Conservation (phyloP, 2,888 invertebrate genomes). For the Oxycera nigricornis region DNA sequence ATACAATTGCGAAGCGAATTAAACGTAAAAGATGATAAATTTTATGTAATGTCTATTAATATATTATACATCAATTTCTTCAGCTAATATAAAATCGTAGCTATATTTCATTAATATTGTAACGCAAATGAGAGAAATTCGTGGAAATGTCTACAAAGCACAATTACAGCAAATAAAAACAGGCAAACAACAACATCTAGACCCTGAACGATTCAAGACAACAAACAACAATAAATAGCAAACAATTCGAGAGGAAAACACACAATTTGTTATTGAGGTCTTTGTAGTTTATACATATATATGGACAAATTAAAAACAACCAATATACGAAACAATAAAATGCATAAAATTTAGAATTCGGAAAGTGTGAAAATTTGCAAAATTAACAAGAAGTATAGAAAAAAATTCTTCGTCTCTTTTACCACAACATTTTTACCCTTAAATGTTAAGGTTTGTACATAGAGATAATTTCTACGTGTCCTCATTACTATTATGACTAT, state of each 20-base stretch:
- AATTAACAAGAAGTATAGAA: constrained; percentile 1
- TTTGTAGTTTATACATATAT: not conserved
- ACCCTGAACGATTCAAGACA: not conserved
- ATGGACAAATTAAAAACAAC: constrained; percentile 17
- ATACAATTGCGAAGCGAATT: not conserved
- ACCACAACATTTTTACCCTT: constrained; percentile 40
- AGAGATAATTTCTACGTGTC: constrained; percentile 30
- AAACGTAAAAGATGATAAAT: constrained; percentile 22
- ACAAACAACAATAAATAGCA: not conserved
- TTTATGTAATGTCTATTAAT: constrained; percentile 29
- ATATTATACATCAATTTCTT: constrained; percentile 27
- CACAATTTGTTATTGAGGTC: not conserved
- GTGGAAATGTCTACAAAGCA: constrained; percentile 30
- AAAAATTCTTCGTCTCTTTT: constrained; percentile 37
- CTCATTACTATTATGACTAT: constrained; percentile 33
- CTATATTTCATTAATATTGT: constrained; percentile 15
- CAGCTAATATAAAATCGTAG: constrained; percentile 20
- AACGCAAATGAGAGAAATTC: not conserved
- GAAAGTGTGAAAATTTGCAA: not conserved
- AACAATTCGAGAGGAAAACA: not conserved
- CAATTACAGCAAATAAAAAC: constrained; percentile 19
- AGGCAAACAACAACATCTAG: not conserved
- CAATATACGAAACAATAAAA: constrained; percentile 6
- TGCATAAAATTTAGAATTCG: constrained; percentile 25
- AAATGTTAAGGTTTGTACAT: constrained; percentile 27